Percentiles rank a stretch among this genome's conserved stretches.
These are phyloP conservation scores for Leuciscus waleckii DNA, from an alignment of 2,797 vertebrate genomes.

Conservation along the genomic window DNA sequence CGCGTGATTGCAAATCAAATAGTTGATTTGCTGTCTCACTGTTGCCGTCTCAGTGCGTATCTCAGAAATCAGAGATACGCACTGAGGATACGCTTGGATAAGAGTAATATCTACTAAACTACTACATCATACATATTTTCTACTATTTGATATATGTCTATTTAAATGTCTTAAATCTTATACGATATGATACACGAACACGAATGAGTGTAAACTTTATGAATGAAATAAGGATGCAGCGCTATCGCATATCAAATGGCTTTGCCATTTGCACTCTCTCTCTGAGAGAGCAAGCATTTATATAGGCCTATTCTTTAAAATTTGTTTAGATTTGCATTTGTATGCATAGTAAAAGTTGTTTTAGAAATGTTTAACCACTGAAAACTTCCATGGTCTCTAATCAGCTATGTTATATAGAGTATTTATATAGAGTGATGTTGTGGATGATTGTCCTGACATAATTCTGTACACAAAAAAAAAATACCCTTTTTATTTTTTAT, in stretches of 20 bases:
- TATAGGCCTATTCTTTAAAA: too few relatives aligned
- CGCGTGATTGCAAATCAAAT: background rate
- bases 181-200: background rate
- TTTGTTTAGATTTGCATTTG: too few relatives aligned
- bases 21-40: too few relatives aligned
- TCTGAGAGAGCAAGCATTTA: too few relatives aligned
- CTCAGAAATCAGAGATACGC: background rate
- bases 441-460: too few relatives aligned
- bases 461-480: too few relatives aligned
- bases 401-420: background rate
- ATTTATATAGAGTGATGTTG: background rate
- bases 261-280: too few relatives aligned
- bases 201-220: background rate
- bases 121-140: background rate
- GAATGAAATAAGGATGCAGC: background rate
- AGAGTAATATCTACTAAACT: background rate
- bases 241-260: too few relatives aligned
- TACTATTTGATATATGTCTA: background rate
- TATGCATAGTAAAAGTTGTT: too few relatives aligned
- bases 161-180: background rate
- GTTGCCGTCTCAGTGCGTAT: background rate
- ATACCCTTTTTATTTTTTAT: too few relatives aligned
- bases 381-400: background rate
- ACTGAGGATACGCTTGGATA: background rate
- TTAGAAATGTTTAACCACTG: too few relatives aligned